These are phyloP conservation scores for Apotomis capreana DNA, from an alignment of 2,888 invertebrate species.

Conservation along the genomic window DNA sequence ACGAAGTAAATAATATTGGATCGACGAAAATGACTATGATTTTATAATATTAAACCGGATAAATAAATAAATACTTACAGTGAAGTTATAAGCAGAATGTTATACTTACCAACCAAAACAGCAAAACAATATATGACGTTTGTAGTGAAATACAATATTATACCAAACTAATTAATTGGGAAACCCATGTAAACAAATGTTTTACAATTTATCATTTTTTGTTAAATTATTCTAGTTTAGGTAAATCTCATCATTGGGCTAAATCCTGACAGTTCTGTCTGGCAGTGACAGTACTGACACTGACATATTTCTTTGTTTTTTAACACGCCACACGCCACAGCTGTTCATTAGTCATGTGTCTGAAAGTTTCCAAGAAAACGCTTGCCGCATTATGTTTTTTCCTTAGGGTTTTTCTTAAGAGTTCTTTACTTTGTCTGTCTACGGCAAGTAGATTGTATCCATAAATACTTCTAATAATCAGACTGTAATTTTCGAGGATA, in stretches of 20 bases:
- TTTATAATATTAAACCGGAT: neutral
- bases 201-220: conserved; percentile 13
- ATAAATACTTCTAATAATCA: too few relatives aligned
- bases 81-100: neutral
- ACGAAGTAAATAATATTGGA: neutral
- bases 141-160: neutral
- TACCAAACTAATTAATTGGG: neutral
- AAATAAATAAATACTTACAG: neutral
- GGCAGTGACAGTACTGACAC: neutral
- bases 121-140: neutral
- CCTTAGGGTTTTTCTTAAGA: too few relatives aligned
- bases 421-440: too few relatives aligned
- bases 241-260: neutral
- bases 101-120: neutral
- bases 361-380: neutral
- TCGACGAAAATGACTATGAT: neutral
- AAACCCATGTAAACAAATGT: neutral
- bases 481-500: too few relatives aligned
- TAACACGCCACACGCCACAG: neutral
- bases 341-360: neutral
- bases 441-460: too few relatives aligned
- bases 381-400: neutral
- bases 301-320: neutral
- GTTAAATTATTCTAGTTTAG: conserved; percentile 9
- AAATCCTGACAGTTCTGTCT: neutral